Evolutionary conservation across 2,797 vertebrate genomes (phyloP).

Genomic region (Gymnoscopelus microlampas): DNA sequence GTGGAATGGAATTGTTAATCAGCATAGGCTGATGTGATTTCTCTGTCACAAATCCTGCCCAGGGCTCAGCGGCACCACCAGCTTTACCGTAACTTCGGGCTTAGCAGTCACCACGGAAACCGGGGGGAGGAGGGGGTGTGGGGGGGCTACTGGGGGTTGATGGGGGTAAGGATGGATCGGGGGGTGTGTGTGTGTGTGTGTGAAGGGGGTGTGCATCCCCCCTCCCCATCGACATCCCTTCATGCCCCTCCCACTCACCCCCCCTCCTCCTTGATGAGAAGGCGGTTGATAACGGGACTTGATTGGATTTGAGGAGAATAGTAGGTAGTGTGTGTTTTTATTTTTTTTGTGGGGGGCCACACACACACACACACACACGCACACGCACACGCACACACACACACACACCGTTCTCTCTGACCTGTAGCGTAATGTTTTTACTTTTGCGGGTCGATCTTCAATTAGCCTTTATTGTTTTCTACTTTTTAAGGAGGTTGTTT

Average conservation of each 20-base stretch:
- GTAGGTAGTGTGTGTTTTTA: slow-evolving; percentile 58
- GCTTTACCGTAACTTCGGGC: slow-evolving; percentile 99
- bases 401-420: slow-evolving; percentile 52
- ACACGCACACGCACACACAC: too few species aligned
- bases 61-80: slow-evolving; percentile 93
- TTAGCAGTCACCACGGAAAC: slow-evolving; percentile 96
- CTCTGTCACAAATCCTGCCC: slow-evolving; percentile 99
- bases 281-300: slow-evolving; percentile 70
- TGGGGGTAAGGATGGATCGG: neutral
- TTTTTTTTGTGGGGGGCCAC: slow-evolving; percentile 44
- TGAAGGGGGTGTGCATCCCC: neutral
- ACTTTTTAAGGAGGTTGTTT: too few species aligned
- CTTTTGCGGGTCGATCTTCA: too few species aligned
- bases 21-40: slow-evolving; percentile 99
- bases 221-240: slow-evolving; percentile 30
- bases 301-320: slow-evolving; percentile 71
- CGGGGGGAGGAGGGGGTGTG: slow-evolving; percentile 64
- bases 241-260: slow-evolving; percentile 19
- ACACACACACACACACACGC: too few species aligned
- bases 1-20: slow-evolving; percentile 99
- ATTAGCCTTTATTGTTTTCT: too few species aligned
- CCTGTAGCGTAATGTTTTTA: slow-evolving; percentile 47
- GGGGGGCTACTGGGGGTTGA: slow-evolving; percentile 3
- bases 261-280: slow-evolving; percentile 69
- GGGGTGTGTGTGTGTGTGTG: neutral